Evolutionary conservation across 2,888 invertebrate genomes (phyloP), one percentile per base, ranked within the genome.

Genomic region (Altica lythri): DNA sequence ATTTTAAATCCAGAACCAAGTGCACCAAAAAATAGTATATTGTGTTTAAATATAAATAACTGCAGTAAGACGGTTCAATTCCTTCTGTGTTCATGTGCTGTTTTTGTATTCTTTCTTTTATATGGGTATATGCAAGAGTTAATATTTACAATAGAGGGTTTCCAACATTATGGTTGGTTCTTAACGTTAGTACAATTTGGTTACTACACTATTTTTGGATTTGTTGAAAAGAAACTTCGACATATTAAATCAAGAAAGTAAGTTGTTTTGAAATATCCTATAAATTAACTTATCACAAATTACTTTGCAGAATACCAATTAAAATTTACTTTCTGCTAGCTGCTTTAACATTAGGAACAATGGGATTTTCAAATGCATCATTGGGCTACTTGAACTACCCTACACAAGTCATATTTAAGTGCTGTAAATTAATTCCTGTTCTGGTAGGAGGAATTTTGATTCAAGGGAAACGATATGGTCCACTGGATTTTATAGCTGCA

Each of bases 371-470:
- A 1, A 98, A 98, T 76, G 86, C 95, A 2, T 93, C 96, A 1
- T 80, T 97, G 8, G 95, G 92, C 42, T 95, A 94, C 75, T 80
- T 98, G 8, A 98, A 97, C 76, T 98, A 96, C 76, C 96, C 97
- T 0, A 97, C 96, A 0, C 95, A 95, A 80, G 88, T 97, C 32
- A 96, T 97, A 68, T 98, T 98, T 74, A 97, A 97, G 75, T 95
- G 95, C 74, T 98, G 97, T 76, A 98, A 98, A 75, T 81, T 97
- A 0, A 93, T 97, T 66, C 97, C 97, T 0, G 97, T 97, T 0
- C 84, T 98, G 73, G 85, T 95, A 57, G 97, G 97, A 14, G 93
- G 95, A 63, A 91, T 96, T 62, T 71, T 97, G 42, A 95, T 97
- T 68, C 88, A 96, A 78, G 88, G 89, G 51, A 95, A 95, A 77